Percentiles rank a stretch among this genome's conserved stretches.
Evolutionary conservation across 2,113 vertebrate species (phyloP).

Genomic region (Sphaerodactylus townsendi): DNA sequence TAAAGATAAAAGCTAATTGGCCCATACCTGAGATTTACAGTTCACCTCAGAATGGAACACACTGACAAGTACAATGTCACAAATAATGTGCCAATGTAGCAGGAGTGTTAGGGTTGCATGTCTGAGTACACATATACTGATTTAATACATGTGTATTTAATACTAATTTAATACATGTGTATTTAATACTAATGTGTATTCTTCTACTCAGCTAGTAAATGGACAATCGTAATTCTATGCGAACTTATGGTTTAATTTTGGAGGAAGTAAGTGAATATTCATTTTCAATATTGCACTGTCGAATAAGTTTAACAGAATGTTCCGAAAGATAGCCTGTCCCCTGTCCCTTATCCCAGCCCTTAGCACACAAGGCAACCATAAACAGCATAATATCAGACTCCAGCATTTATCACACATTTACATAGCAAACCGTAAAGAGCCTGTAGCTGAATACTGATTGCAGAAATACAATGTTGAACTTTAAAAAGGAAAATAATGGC

Average conservation of each 20-base stretch:
- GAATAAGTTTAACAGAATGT: neutral
- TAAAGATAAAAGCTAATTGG: neutral
- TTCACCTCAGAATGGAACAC: neutral
- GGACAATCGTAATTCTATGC: neutral
- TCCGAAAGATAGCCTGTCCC: too few species aligned
- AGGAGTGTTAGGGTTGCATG: neutral
- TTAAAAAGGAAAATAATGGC: neutral
- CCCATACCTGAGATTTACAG: neutral
- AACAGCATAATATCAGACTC: neutral
- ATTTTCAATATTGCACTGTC: neutral
- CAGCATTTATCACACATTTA: neutral
- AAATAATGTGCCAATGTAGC: neutral
- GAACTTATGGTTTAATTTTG: neutral
- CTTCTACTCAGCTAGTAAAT: neutral
- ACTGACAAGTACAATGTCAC: neutral
- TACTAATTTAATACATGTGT: neutral
- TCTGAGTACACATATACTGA: neutral
- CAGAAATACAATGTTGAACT: neutral
- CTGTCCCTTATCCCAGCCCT: neutral
- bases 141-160: neutral
- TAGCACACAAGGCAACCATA: neutral
- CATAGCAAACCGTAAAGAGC: neutral
- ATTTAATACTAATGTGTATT: too few species aligned
- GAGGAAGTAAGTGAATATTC: neutral
- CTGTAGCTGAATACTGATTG: neutral